Evolutionary conservation across 2,888 invertebrate species (phyloP).

Genomic region (Punctoribates punctum): DNA sequence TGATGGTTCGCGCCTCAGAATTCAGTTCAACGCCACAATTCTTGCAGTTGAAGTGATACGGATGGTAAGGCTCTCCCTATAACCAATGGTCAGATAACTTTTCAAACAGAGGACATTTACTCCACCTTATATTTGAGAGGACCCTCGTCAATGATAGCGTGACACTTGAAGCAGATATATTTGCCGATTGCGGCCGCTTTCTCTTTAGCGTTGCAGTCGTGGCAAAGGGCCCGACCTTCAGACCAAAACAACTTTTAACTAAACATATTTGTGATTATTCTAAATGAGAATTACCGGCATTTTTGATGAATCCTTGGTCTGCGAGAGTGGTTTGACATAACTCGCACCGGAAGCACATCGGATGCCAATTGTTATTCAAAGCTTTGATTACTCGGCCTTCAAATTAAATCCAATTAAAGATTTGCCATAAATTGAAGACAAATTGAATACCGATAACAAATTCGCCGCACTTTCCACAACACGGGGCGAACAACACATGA

Average conservation of each 20-base stretch:
- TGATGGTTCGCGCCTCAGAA: constrained; percentile 91
- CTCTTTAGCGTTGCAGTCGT: constrained; percentile 91
- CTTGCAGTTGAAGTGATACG: constrained; percentile 98
- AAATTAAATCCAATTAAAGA: background rate
- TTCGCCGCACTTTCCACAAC: constrained; percentile 77
- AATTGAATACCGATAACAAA: constrained; percentile 69
- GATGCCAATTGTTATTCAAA: constrained; percentile 99
- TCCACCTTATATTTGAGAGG: constrained; percentile 56
- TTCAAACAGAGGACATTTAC: background rate
- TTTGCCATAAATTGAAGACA: background rate
- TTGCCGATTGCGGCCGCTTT: constrained; percentile 92
- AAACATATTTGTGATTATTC: background rate
- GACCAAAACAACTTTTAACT: background rate
- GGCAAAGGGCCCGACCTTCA: constrained; percentile 69
- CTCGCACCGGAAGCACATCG: constrained; percentile 93
- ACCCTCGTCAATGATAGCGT: constrained; percentile 62
- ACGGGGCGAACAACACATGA: constrained; percentile 90
- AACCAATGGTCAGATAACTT: background rate
- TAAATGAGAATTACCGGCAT: constrained; percentile 59
- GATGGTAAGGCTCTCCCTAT: constrained; percentile 95
- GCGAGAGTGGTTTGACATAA: constrained; percentile 86
- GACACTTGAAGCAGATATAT: constrained; percentile 97
- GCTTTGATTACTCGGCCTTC: constrained; percentile 95
- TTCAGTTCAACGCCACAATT: constrained; percentile 74
- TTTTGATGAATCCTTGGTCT: constrained; percentile 87